These are phyloP conservation scores for Drosophila tripunctata DNA, from an alignment of 2,888 invertebrate genomes.

Conservation along the genomic window DNA sequence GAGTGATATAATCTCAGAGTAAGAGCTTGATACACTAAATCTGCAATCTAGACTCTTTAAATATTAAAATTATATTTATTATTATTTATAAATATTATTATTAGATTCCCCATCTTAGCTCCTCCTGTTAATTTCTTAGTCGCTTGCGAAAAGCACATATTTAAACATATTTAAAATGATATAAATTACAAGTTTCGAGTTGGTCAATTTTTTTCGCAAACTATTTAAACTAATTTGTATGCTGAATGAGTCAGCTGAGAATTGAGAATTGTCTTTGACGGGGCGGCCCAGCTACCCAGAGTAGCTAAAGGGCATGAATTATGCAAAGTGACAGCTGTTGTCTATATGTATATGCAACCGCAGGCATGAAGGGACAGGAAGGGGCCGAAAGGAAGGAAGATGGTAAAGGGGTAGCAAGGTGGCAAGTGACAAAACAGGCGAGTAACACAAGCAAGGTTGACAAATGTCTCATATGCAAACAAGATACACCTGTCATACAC, in stretches of 20 bases:
- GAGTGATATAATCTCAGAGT: no score
- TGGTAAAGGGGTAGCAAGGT: not conserved
- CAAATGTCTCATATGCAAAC: conserved; percentile 53
- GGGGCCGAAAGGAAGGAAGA: not conserved
- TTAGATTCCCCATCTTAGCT: no score
- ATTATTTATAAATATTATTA: no score
- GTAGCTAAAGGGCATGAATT: conserved; percentile 26
- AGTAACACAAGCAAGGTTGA: conserved; percentile 45
- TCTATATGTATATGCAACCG: conserved; percentile 27
- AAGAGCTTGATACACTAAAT: no score
- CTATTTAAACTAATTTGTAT: conserved; percentile 28
- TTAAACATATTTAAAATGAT: no score
- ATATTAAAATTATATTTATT: no score
- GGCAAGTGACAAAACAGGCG: conserved; percentile 5
- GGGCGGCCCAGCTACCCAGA: not conserved
- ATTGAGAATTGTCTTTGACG: conserved; percentile 15
- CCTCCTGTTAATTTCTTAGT: no score
- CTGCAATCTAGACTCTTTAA: no score
- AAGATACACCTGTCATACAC: conserved; percentile 14
- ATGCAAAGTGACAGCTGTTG: conserved; percentile 56
- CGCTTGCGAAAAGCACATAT: no score
- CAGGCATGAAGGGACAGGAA: conserved; percentile 18
- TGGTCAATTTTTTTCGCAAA: not conserved
- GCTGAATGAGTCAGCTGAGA: conserved; percentile 22
- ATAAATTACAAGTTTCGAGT: not conserved